Evolutionary conservation across 1,140 invertebrate genomes (phyloP).

Genomic region (Solen grandis): DNA sequence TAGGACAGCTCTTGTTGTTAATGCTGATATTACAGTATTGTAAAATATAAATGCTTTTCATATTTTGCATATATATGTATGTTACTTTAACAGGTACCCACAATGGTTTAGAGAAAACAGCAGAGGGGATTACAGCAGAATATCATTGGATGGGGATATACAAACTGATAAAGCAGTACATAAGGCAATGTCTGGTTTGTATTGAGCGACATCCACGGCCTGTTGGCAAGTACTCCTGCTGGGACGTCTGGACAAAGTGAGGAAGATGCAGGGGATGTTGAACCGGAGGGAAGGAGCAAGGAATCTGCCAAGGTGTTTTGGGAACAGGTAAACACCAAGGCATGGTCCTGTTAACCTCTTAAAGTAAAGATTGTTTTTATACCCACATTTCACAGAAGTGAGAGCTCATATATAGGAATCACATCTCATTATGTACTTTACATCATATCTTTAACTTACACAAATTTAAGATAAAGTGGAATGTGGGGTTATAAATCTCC

Average conservation of each 20-base stretch:
- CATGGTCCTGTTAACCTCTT: no score
- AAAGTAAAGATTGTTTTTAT: no score
- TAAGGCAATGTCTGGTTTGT: constrained; percentile 39
- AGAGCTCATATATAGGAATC: no score
- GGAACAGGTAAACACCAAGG: background rate
- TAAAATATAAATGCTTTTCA: no score
- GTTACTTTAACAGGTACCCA: constrained; percentile 47
- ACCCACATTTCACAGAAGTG: no score
- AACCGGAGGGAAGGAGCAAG: background rate
- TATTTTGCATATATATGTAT: no score
- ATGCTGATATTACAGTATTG: no score
- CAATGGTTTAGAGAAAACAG: constrained; percentile 36
- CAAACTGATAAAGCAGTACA: constrained; percentile 38
- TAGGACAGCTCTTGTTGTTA: no score
- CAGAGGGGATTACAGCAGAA: constrained; percentile 26
- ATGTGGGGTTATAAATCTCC: no score
- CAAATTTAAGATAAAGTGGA: no score
- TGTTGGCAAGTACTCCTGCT: constrained; percentile 12
- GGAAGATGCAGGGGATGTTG: constrained; percentile 17
- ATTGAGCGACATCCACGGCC: constrained; percentile 33
- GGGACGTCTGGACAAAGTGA: background rate
- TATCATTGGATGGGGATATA: constrained; percentile 49
- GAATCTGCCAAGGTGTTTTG: background rate
- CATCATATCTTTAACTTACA: no score
- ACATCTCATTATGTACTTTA: no score